phyloP scores from a whole-genome alignment of 2,113 vertebrate genomes.

The Callocephalon fimbriatum region DNA sequence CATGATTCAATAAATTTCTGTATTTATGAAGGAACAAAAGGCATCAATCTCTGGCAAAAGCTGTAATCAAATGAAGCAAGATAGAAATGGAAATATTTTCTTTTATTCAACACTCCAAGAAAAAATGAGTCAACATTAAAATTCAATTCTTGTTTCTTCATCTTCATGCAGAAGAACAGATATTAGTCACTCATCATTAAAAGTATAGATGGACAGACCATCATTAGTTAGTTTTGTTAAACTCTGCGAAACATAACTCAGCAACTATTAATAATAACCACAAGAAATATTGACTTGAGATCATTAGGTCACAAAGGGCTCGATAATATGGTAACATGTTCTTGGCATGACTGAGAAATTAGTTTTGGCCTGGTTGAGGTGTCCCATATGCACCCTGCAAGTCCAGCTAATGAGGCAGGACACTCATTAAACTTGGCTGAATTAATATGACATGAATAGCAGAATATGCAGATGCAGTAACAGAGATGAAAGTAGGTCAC shows the following conservation, averaged over 20 bases:
- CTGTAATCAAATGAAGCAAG: not conserved
- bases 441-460: slow-evolving; percentile 7
- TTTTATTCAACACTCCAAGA: not conserved
- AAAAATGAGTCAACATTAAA: not conserved
- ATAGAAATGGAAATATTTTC: not conserved
- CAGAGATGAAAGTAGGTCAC: slow-evolving; percentile 46
- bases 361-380: not conserved
- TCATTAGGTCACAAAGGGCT: not conserved
- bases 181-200: not conserved
- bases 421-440: not conserved
- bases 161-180: not conserved
- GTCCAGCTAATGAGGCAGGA: slow-evolving; percentile 35
- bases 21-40: not conserved
- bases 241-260: not conserved
- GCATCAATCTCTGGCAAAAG: not conserved
- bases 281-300: not conserved
- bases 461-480: not conserved
- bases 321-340: not conserved
- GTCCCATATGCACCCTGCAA: slow-evolving; percentile 1
- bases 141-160: not conserved
- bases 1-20: not conserved
- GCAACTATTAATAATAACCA: not conserved
- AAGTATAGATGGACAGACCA: not conserved
- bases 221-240: not conserved
- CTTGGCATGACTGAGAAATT: not conserved